phyloP scores from a whole-genome alignment of 1,140 invertebrate species.

The Manduca sexta region DNA sequence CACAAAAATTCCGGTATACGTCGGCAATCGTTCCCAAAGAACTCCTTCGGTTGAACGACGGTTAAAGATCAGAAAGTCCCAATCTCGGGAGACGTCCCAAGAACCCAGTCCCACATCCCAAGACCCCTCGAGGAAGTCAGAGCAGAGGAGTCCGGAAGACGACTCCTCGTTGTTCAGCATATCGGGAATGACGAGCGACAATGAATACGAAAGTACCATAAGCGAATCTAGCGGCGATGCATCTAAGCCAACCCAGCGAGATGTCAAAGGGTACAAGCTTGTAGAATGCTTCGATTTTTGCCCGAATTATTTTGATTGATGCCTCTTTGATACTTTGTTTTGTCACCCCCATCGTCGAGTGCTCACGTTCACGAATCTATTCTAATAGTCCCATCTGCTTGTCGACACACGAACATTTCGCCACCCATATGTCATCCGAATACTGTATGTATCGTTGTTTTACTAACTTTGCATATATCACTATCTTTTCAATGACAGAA shows the following conservation, averaged over 20 bases:
- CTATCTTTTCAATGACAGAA: neutral
- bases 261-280: constrained; percentile 63
- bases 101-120: constrained; percentile 63
- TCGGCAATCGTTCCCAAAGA: constrained; percentile 53
- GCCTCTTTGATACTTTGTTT: constrained; percentile 38
- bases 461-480: neutral
- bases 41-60: constrained; percentile 52
- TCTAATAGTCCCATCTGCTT: too few relatives aligned
- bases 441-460: constrained; percentile 1
- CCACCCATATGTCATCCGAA: neutral
- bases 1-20: constrained; percentile 66
- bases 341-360: constrained; percentile 9
- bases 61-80: constrained; percentile 43
- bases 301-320: constrained; percentile 49
- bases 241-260: constrained; percentile 66
- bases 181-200: constrained; percentile 72
- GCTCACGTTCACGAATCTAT: neutral
- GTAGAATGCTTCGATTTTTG: constrained; percentile 58
- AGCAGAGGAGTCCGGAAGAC: constrained; percentile 71
- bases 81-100: constrained; percentile 55
- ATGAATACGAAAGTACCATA: constrained; percentile 69
- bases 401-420: neutral
- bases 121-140: constrained; percentile 57
- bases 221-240: constrained; percentile 69
- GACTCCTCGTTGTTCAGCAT: constrained; percentile 73